Evolutionary conservation across 2,113 vertebrate species (phyloP), one percentile per base, ranked within the genome.

Genomic region (Zosterops pallidus): DNA sequence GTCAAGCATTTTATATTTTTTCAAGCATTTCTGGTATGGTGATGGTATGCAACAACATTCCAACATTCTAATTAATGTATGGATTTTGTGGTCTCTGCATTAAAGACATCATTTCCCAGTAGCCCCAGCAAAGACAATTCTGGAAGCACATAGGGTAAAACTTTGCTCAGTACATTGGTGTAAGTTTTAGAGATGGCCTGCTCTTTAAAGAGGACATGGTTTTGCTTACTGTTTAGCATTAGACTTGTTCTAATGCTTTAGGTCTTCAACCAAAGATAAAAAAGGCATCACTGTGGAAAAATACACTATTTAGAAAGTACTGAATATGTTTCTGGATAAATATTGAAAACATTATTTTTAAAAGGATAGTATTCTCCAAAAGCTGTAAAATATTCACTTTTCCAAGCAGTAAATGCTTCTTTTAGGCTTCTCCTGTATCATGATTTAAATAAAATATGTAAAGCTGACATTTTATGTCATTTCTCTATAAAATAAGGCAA

Each of bases 361-460:
- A 67, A 96, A 80, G 21, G 23, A 39, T 83, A 31, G 26, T 83
- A 67, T 69, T 69, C 23, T 57, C 31, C 56, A 83, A 85, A 94
- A 92, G 16, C 67, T 91, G 50, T 62, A 83, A 92, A 87, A 20
- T 92, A 74, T 57, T 91, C 33, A 79, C 16, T 76, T 55, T 79
- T 85, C 29, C 28, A 80, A 94, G 55, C 3, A 80, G 69, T 79
- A 83, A 80, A 21, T 65, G 16, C 25, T 89, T 62, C 46, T 95
- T 87, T 53, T 65, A 83, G 65, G 35, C 14, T 91, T 90, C 80
- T 24, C 9, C 55, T 29, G 4, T 65, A 77, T 77, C 33, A 69
- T 35, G 77, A 67, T 92, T 94, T 80, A 96, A 91, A 85, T 88
- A 96, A 95, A 87, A 90, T 95, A 88, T 92, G 67, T 85, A 95